Evolutionary conservation across 1,140 invertebrate species (phyloP).

Genomic region (Branchinecta lindahli): DNA sequence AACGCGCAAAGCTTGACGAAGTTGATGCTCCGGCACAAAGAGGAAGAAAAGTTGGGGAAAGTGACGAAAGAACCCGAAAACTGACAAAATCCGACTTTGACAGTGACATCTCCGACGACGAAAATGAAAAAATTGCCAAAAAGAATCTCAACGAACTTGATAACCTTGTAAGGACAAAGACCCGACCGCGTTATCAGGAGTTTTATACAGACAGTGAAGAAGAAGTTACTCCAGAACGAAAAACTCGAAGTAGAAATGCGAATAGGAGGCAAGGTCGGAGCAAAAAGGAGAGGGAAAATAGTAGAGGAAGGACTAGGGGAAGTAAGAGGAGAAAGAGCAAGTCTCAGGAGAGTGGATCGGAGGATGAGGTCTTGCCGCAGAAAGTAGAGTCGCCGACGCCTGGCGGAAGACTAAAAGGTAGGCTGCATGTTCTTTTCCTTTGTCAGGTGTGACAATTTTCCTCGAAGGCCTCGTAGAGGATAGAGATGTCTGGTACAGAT

Average conservation of each 20-base stretch:
- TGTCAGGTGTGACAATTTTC: not conserved
- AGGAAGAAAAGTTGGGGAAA: not conserved
- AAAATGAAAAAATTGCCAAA: slow-evolving; percentile 24
- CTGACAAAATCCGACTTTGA: not conserved
- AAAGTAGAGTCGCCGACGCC: slow-evolving; percentile 11
- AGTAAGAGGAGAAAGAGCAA: slow-evolving; percentile 15
- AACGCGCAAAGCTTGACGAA: too few relatives aligned
- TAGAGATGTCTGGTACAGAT: too few relatives aligned
- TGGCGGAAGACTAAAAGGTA: slow-evolving; percentile 7
- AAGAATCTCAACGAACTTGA: slow-evolving; percentile 12
- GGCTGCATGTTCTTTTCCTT: not conserved
- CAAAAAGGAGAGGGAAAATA: slow-evolving; percentile 18
- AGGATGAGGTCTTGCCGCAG: not conserved
- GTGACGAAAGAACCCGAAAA: not conserved
- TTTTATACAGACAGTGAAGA: slow-evolving; percentile 22
- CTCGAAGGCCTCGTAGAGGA: too few relatives aligned
- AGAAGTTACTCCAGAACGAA: slow-evolving; percentile 14
- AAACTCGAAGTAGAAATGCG: not conserved
- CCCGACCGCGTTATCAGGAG: slow-evolving; percentile 14
- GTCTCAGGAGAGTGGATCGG: slow-evolving; percentile 10
- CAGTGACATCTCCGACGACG: not conserved
- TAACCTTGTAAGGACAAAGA: slow-evolving; percentile 17
- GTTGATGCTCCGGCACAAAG: not conserved
- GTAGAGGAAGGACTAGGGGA: slow-evolving; percentile 15
- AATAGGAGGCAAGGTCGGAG: slow-evolving; percentile 14